Conservation (phyloP, 1,140 invertebrate genomes). For the Matsumurasca onukii region DNA sequence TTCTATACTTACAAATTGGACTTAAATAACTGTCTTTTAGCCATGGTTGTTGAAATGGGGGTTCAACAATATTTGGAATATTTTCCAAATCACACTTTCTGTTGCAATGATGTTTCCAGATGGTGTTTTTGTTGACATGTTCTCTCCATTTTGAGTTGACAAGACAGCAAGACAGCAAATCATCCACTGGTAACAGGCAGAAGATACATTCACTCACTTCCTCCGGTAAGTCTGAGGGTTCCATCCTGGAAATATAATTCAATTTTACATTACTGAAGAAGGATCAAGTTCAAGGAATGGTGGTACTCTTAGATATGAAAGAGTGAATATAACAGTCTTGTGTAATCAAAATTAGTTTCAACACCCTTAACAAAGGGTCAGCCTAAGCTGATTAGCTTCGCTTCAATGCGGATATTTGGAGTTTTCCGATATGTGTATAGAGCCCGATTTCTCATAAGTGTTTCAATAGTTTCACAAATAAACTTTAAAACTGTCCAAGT, state of each 20-base stretch:
- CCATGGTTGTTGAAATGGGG: neutral
- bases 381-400: no score
- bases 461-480: no score
- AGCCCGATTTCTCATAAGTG: no score
- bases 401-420: no score
- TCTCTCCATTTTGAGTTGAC: slow-evolving; percentile 35
- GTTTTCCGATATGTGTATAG: no score
- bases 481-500: no score
- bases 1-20: slow-evolving; percentile 33
- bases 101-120: slow-evolving; percentile 33
- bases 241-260: neutral
- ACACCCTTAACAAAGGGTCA: no score
- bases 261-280: no score
- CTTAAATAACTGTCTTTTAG: slow-evolving; percentile 5
- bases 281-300: no score
- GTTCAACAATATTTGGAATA: slow-evolving; percentile 1
- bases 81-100: slow-evolving; percentile 23
- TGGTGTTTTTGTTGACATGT: slow-evolving; percentile 33
- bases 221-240: slow-evolving; percentile 30
- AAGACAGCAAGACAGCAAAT: slow-evolving; percentile 31
- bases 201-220: slow-evolving; percentile 34
- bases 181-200: slow-evolving; percentile 25
- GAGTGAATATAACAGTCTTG: no score
- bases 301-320: no score
- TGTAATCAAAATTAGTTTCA: no score